These are phyloP conservation scores for Cactoblastis cactorum DNA, from an alignment of 2,888 invertebrate genomes.

Conservation along the genomic window DNA sequence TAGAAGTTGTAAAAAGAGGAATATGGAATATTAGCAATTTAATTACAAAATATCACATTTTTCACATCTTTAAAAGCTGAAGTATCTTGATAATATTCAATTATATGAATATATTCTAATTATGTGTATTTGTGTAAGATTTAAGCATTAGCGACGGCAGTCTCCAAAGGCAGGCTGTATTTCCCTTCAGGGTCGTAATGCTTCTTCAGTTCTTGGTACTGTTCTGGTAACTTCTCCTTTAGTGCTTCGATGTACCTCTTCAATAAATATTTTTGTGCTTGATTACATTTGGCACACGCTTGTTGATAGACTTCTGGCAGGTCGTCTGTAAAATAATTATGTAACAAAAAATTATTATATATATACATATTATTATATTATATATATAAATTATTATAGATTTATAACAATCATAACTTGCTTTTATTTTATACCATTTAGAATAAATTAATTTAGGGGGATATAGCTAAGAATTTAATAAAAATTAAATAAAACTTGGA, in stretches of 20 bases:
- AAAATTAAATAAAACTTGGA: not conserved
- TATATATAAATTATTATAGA: no score
- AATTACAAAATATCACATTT: no score
- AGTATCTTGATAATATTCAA: no score
- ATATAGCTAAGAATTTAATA: constrained; percentile 28
- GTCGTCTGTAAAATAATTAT: constrained; percentile 75
- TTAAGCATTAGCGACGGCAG: constrained; percentile 37
- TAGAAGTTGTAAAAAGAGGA: no score
- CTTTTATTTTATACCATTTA: no score
- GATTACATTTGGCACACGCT: constrained; percentile 82
- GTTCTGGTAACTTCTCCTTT: constrained; percentile 67
- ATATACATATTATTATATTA: no score
- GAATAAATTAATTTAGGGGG: no score
- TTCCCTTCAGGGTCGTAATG: constrained; percentile 80
- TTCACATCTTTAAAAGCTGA: no score
- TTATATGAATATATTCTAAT: no score
- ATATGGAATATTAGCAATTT: no score
- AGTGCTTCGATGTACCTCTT: constrained; percentile 77
- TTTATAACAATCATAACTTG: no score
- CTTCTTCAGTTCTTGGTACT: constrained; percentile 64
- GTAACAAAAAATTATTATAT: no score
- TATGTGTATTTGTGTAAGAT: not conserved
- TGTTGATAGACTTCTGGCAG: constrained; percentile 81
- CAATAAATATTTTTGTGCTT: constrained; percentile 81
- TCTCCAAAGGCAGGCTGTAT: constrained; percentile 73